Conservation (phyloP, 2,113 vertebrate genomes). For the Dipodomys ordii region DNA sequence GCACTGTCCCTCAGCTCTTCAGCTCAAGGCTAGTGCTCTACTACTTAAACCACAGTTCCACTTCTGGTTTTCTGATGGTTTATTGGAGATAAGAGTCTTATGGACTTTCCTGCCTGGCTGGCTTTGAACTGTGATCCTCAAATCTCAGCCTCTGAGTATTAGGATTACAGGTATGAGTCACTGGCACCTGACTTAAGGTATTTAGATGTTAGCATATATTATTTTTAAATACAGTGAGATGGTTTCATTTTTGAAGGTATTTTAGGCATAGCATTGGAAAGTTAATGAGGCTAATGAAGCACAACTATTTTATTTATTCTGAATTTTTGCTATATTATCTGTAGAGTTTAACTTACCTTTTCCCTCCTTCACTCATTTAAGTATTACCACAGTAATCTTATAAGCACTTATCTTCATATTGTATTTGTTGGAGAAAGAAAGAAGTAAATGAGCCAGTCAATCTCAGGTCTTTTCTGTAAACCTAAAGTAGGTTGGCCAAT, state of each 20-base stretch:
- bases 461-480: conserved; percentile 42
- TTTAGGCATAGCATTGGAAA: conserved; percentile 26
- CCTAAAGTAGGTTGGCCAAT: conserved; percentile 11
- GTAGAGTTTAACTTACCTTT: background rate
- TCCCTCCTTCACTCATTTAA: background rate
- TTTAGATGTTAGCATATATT: conserved; percentile 43
- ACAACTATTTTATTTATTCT: conserved; percentile 39
- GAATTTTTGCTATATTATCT: conserved; percentile 43
- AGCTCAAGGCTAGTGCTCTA: too few relatives aligned
- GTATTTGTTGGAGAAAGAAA: conserved; percentile 49
- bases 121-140: too few relatives aligned
- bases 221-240: background rate
- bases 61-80: too few relatives aligned
- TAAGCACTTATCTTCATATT: background rate
- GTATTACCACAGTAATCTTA: background rate
- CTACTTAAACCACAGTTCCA: too few relatives aligned
- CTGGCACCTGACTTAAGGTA: too few relatives aligned
- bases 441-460: conserved; percentile 13
- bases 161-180: too few relatives aligned
- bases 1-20: too few relatives aligned
- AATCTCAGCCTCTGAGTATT: too few relatives aligned
- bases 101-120: too few relatives aligned
- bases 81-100: too few relatives aligned
- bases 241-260: conserved; percentile 18
- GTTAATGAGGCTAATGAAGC: background rate